Evolutionary conservation across 1,140 invertebrate species (phyloP).

Genomic region (Apis mellifera): DNA sequence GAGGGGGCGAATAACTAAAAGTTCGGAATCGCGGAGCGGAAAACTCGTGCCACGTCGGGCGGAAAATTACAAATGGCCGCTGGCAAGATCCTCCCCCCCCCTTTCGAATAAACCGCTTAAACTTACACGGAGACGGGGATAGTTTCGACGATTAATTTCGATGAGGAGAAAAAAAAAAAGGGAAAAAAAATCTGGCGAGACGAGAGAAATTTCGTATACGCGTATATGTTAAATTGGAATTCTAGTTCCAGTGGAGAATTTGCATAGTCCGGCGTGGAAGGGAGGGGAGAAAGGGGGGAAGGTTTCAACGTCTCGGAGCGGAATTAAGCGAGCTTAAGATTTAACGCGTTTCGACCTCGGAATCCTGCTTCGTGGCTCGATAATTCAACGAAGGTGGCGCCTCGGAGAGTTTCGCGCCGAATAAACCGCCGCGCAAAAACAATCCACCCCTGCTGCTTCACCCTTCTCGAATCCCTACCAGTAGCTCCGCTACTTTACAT

Average conservation of each 20-base stretch:
- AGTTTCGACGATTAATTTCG: too few relatives aligned
- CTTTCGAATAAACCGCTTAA: slow-evolving; percentile 50
- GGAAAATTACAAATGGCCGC: slow-evolving; percentile 76
- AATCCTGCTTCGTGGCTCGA: slow-evolving; percentile 54
- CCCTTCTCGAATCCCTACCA: not conserved
- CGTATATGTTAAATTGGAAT: slow-evolving; percentile 24
- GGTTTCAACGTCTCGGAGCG: slow-evolving; percentile 38
- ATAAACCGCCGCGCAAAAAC: slow-evolving; percentile 60
- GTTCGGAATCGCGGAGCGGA: slow-evolving; percentile 68
- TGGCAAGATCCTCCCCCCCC: slow-evolving; percentile 55
- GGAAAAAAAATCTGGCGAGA: not conserved
- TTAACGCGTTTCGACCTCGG: slow-evolving; percentile 58
- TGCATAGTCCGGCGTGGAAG: slow-evolving; percentile 42
- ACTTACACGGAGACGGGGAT: not conserved
- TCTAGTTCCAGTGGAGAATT: slow-evolving; percentile 44
- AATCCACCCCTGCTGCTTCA: slow-evolving; percentile 15
- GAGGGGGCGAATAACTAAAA: slow-evolving; percentile 58
- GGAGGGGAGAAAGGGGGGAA: not conserved
- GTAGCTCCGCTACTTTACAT: slow-evolving; percentile 67
- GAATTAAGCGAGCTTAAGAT: slow-evolving; percentile 63
- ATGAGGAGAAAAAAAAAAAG: not conserved
- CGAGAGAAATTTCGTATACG: not conserved
- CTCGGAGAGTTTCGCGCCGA: slow-evolving; percentile 57
- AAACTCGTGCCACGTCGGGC: slow-evolving; percentile 72
- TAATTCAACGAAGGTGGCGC: slow-evolving; percentile 63